Evolutionary conservation across 1,140 invertebrate species (phyloP), one percentile per base, ranked within the genome.

Genomic region (Scaptomyza pallida): DNA sequence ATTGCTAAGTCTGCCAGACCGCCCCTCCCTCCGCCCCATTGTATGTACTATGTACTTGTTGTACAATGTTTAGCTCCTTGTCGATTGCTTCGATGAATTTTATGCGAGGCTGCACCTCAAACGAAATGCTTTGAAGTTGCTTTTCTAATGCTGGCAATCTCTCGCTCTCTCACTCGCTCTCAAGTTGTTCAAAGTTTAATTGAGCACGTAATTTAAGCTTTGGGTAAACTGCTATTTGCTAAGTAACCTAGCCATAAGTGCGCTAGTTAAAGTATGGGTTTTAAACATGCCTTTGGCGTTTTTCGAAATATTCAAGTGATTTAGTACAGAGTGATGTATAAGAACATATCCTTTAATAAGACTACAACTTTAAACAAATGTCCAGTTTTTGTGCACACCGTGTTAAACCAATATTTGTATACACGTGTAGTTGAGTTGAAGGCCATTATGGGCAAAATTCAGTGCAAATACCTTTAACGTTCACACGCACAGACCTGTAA

Each of bases 201-300:
- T 85, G 80, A 86, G 77, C 81, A 77, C 48, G 77, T 86, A 85
- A 85, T 85, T 85, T 86, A 86, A 85, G 80, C 80, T 80, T 85
- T 86, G 33, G 62, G 52, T 54, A 67, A 72, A 68, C 64, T 51
- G 54, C 68, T 52, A 68, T 52, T 83, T 59, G 61, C 78, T 62
- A 57, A 82, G 78, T 67, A 67, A 55, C 60, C 30, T 2, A 45
- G 63, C 37, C 43, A 37, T 21, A 57, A 47, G 50, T 44, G 50
- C 40, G 51, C 59, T 80, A 85, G 80, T 85, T 85, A 70, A 70
- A 72, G 61, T 67, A 60, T 43, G 16, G 13, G 19, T 23, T 16
- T 37, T n/a, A 26, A n/a, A 10, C 9, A 12, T 35, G 33, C 33
- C 33, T 37, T 37, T n/a, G n/a, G 33, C 12, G 33, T n/a, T n/a